Evolutionary conservation across 2,888 invertebrate species (phyloP).

Genomic region (Hofmannophila pseudospretella): DNA sequence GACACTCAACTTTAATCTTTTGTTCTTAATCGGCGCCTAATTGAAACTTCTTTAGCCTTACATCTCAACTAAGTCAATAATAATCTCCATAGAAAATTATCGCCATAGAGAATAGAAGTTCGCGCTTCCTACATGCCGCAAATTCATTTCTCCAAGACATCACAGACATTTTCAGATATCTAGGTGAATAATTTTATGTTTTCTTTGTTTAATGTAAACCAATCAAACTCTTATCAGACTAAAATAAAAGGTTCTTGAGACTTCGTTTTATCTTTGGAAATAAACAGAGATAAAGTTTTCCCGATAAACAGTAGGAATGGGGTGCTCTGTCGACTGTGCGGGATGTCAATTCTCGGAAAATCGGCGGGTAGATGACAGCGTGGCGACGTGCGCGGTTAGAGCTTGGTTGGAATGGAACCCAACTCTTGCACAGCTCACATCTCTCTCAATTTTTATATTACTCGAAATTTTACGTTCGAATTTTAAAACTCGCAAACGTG

Average conservation of each 20-base stretch:
- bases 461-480: constrained; percentile 61
- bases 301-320: constrained; percentile 25
- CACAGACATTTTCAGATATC: not conserved
- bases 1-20: not conserved
- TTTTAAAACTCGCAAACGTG: constrained; percentile 59
- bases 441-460: constrained; percentile 55
- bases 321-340: constrained; percentile 34
- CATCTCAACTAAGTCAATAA: not conserved
- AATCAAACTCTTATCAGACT: not conserved
- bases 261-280: constrained; percentile 15
- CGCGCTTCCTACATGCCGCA: too few species aligned
- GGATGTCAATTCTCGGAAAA: constrained; percentile 57
- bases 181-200: not conserved
- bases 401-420: constrained; percentile 14
- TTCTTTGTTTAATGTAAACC: not conserved
- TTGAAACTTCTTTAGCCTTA: not conserved
- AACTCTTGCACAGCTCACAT: constrained; percentile 26
- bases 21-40: not conserved
- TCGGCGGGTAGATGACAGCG: constrained; percentile 50
- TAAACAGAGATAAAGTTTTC: constrained; percentile 34
- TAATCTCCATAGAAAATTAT: not conserved
- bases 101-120: too few species aligned
- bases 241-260: not conserved
- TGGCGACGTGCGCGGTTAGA: constrained; percentile 30
- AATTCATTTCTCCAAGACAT: too few species aligned